Evolutionary conservation across 2,113 vertebrate species (phyloP), one percentile per base, ranked within the genome.

Genomic region (Sturnus vulgaris): DNA sequence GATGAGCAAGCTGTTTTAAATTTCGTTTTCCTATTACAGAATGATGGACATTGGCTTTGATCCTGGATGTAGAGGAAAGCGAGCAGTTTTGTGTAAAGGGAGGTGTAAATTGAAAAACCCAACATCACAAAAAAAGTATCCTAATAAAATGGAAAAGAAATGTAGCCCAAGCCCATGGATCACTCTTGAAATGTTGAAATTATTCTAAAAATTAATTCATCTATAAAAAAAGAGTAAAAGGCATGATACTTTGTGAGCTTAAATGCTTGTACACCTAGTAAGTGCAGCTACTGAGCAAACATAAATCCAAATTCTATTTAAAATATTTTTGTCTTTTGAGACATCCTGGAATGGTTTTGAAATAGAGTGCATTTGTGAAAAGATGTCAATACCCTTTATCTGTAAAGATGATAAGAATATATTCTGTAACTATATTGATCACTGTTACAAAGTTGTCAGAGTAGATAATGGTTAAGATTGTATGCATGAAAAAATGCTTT

Each of bases 1-100:
- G 52, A 71, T 93, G 85, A 96, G 37, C 46, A 97, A 68, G 69
- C 46, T 77, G 59, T 6, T 95, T 94, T 89, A 66, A 59, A 69
- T 93, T 94, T 87, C 24, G n/a, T 88, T 77, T 95, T 93, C 70
- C 56, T 93, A 30, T 95, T 97, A 88, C 33, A 82, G 44, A 84
- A 72, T 85, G 82, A 87, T 63, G 88, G 76, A 93, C 73, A 75
- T 69, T 90, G 78, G 92, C 95, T 95, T 92, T 92, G 80, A 81
- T 97, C 78, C 88, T 92, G 60, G 72, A 81, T 55, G 37, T 88
- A 82, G 73, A 93, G 72, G 95, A n/a, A 93, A 90, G 49, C 52
- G 95, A 81, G 52, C 71, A 91, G 53, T 91, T 86, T 96, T 96
- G 53, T 87, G 20, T 72, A 83, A 47, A 80, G 27, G 10, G n/a